Conservation (phyloP, 2,888 invertebrate species). For the Reticulitermes lucifugus region DNA sequence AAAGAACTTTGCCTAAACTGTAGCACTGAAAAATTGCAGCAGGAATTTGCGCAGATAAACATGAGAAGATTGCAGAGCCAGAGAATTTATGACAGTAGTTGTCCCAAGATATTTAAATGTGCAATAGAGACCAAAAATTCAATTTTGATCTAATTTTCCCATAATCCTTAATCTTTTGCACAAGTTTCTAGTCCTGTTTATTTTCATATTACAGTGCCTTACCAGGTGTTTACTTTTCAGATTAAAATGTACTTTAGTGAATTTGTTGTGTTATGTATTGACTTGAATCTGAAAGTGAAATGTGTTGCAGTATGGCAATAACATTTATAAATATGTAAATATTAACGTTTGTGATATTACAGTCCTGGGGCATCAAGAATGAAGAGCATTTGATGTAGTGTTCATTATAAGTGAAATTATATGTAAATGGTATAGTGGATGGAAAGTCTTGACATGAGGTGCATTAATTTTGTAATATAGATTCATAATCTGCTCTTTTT, state of each 20-base stretch:
- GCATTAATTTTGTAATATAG: too few species aligned
- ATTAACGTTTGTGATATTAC: constrained; percentile 21
- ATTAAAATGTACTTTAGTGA: not conserved
- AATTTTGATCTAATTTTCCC: not conserved
- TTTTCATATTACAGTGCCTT: not conserved
- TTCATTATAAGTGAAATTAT: constrained; percentile 6
- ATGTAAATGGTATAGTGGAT: constrained; percentile 11
- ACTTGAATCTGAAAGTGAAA: not conserved
- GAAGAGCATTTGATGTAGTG: not conserved
- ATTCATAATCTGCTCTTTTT: too few species aligned
- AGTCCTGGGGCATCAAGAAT: constrained; percentile 8
- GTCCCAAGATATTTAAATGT: not conserved
- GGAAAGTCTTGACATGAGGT: not conserved
- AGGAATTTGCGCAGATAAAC: too few species aligned
- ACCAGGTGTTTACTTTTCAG: not conserved
- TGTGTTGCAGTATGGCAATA: not conserved
- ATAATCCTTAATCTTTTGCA: not conserved
- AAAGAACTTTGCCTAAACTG: too few species aligned
- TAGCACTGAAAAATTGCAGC: too few species aligned
- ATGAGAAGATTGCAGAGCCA: too few species aligned
- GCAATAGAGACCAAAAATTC: not conserved
- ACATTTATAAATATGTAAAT: constrained; percentile 14
- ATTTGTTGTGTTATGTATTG: not conserved
- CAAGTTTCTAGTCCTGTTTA: not conserved
- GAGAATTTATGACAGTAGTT: too few species aligned